Percentiles rank a stretch among this genome's conserved stretches.
phyloP scores from a whole-genome alignment of 2,888 invertebrate genomes.

The Reticulitermes lucifugus region DNA sequence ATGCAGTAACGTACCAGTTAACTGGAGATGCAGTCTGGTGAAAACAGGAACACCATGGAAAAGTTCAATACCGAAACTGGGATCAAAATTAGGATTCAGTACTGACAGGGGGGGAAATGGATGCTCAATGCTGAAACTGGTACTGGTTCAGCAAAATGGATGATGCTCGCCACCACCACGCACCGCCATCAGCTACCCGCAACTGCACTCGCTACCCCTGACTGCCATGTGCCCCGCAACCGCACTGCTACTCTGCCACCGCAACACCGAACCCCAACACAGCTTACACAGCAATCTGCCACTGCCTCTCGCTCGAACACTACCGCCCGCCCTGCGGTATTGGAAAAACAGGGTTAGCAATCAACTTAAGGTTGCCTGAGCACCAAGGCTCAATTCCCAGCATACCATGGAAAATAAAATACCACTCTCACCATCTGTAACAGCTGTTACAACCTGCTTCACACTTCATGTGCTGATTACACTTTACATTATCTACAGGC shows the following conservation, averaged over 20 bases:
- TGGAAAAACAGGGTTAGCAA: conserved; percentile 54
- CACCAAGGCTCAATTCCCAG: conserved; percentile 20
- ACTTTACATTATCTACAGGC: too few species aligned
- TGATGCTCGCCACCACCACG: conserved; percentile 16
- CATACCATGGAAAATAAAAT: not conserved
- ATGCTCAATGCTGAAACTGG: too few species aligned
- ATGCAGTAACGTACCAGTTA: conserved; percentile 1
- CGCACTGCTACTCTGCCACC: conserved; percentile 44
- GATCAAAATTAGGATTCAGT: not conserved
- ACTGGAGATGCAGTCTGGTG: conserved; percentile 13
- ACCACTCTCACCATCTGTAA: too few species aligned
- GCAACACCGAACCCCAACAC: conserved; percentile 50
- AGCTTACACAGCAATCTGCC: conserved; percentile 50
- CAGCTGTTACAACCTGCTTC: too few species aligned
- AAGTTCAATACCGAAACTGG: not conserved
- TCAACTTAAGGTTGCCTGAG: conserved; percentile 12
- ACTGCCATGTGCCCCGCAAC: conserved; percentile 25
- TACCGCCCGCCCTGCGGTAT: conserved; percentile 54
- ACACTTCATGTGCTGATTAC: too few species aligned
- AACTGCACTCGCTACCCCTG: conserved; percentile 30
- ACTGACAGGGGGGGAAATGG: not conserved
- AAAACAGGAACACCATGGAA: not conserved
- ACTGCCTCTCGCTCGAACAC: conserved; percentile 47
- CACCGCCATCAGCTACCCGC: conserved; percentile 37
- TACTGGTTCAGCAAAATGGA: not conserved